These are phyloP conservation scores for Spea multiplicata DNA, from an alignment of 2,113 vertebrate species.

Conservation along the genomic window DNA sequence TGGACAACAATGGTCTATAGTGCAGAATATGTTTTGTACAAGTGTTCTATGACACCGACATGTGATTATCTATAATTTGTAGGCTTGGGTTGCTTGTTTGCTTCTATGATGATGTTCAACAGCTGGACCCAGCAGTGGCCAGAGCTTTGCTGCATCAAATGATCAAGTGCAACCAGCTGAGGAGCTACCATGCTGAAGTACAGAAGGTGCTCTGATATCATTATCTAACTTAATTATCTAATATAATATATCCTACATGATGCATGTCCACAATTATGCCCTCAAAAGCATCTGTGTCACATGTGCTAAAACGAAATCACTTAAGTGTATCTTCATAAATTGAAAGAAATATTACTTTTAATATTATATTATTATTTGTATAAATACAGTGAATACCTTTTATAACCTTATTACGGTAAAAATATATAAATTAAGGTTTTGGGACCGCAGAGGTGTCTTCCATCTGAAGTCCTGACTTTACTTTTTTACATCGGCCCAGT, in stretches of 20 bases:
- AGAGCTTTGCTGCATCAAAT: slow-evolving; percentile 74
- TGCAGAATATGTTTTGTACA: too few species aligned
- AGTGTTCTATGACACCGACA: too few species aligned
- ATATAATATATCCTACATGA: too few species aligned
- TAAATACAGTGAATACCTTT: too few species aligned
- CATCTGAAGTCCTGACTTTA: too few species aligned
- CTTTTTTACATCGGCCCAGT: too few species aligned
- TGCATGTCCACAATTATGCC: too few species aligned
- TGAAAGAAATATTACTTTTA: not conserved
- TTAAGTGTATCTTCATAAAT: not conserved
- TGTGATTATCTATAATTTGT: slow-evolving; percentile 6
- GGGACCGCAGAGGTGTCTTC: too few species aligned
- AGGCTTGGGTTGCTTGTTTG: slow-evolving; percentile 77
- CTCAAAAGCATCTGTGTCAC: too few species aligned
- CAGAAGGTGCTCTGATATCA: slow-evolving; percentile 63
- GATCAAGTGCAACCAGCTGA: slow-evolving; percentile 74
- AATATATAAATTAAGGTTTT: too few species aligned
- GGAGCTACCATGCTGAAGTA: slow-evolving; percentile 64
- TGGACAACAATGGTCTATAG: too few species aligned
- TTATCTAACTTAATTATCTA: not conserved
- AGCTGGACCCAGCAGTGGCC: slow-evolving; percentile 64
- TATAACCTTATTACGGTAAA: too few species aligned
- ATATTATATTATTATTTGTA: not conserved
- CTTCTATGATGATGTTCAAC: slow-evolving; percentile 69
- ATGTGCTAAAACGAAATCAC: not conserved